phyloP scores from a whole-genome alignment of 2,797 vertebrate species.

The Liparis tanakae region DNA sequence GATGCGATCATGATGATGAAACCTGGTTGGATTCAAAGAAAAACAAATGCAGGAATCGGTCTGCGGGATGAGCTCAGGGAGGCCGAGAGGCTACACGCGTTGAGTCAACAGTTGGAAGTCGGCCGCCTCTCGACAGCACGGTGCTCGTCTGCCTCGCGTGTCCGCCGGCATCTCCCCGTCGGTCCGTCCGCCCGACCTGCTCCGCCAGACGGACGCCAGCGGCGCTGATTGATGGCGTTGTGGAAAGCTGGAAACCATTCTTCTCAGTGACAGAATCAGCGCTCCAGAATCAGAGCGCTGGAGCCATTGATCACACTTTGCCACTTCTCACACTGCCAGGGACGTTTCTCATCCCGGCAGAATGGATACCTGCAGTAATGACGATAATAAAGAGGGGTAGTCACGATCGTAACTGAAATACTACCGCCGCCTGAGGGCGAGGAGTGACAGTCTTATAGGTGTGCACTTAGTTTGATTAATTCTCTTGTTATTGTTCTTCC shows the following conservation, averaged over 20 bases:
- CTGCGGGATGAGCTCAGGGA: conserved; percentile 34
- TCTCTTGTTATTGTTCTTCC: conserved; percentile 39
- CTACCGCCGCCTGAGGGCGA: conserved; percentile 36
- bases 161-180: conserved; percentile 37
- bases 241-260: conserved; percentile 49
- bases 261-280: conserved; percentile 41
- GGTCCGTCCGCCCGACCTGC: conserved; percentile 37
- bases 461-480: conserved; percentile 58
- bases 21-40: conserved; percentile 47
- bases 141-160: conserved; percentile 43
- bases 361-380: conserved; percentile 33
- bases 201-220: conserved; percentile 48
- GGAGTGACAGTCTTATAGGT: conserved; percentile 5
- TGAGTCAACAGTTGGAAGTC: conserved; percentile 48
- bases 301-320: conserved; percentile 48
- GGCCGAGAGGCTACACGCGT: conserved; percentile 36
- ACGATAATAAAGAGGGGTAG: conserved; percentile 33
- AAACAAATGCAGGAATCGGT: conserved; percentile 54
- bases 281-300: conserved; percentile 34
- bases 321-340: conserved; percentile 46
- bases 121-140: conserved; percentile 29
- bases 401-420: conserved; percentile 24
- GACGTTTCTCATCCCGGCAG: conserved; percentile 20
- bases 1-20: conserved; percentile 51
- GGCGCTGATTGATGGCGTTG: conserved; percentile 52